Percentiles rank a stretch among this genome's conserved stretches.
Evolutionary conservation across 1,140 invertebrate species (phyloP).

Genomic region (Idris sp.): DNA sequence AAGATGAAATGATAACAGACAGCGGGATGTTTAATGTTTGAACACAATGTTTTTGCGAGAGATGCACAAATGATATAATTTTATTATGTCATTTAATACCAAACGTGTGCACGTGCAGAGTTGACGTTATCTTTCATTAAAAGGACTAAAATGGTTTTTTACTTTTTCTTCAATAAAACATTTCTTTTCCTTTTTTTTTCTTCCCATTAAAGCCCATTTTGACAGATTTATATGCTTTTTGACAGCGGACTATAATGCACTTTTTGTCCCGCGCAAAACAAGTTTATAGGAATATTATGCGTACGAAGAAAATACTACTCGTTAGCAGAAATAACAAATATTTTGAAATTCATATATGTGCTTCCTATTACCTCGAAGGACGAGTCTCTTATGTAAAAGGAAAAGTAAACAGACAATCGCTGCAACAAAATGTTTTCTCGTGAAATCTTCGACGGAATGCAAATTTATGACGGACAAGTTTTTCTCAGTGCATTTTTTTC

Average conservation of each 20-base stretch:
- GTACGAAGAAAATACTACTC: neutral
- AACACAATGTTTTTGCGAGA: neutral
- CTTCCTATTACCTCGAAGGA: slow-evolving; percentile 32
- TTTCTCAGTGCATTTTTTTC: too few relatives aligned
- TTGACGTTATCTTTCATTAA: slow-evolving; percentile 33
- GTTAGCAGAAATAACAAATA: slow-evolving; percentile 12
- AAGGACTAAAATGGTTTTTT: too few relatives aligned
- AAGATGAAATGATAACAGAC: slow-evolving; percentile 29
- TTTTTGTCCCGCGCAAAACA: slow-evolving; percentile 4
- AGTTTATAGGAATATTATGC: slow-evolving; percentile 11
- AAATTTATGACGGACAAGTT: slow-evolving; percentile 5
- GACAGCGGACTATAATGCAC: too few relatives aligned
- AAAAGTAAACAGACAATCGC: slow-evolving; percentile 31
- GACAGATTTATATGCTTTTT: neutral
- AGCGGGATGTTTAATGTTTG: slow-evolving; percentile 39
- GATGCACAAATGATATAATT: slow-evolving; percentile 53
- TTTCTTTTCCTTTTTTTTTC: too few relatives aligned
- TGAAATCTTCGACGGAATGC: slow-evolving; percentile 25
- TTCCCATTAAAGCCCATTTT: neutral
- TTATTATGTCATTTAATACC: slow-evolving; percentile 42
- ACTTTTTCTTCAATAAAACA: too few relatives aligned
- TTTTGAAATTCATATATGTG: slow-evolving; percentile 47
- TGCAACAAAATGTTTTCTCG: slow-evolving; percentile 17
- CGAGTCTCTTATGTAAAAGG: slow-evolving; percentile 30
- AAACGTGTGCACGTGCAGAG: slow-evolving; percentile 16